Base-by-base conservation (phyloP, 2,797 vertebrate species). In the Cryptoblepharus egeriae region DNA sequence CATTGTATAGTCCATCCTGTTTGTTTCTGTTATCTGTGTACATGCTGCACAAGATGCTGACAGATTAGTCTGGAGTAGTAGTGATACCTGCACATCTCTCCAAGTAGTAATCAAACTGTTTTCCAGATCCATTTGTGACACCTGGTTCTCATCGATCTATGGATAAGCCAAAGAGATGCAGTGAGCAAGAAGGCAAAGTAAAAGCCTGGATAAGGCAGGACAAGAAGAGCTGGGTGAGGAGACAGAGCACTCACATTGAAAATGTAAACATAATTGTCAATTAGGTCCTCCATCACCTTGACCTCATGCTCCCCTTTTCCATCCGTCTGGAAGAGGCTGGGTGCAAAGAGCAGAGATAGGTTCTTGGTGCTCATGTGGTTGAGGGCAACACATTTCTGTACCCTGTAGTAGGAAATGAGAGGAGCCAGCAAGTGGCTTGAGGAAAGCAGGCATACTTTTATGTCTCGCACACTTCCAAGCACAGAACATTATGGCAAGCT, bases 291-390 rank as follows among this genome's bases (percentile, higher is more conserved):
- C 58, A 99, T 93, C 65, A 99, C 97, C 91, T 98, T 98, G 76
- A 99, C 98, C 95, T 99, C 98, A 0, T 99, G 97, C 32, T 98
- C 97, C 26, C 98, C 98, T 77, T 98, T 98, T 69, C 98, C 98
- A 0, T 99, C 98, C 0, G 98, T 99, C 96, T 99, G 98, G 93
- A 99, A 99, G 60, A 99, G 96, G 55, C 98, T 99, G 57, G 98
- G 98, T 0, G 98, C 98, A 0, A 99, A 99, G 69, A 99, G 96
- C 90, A 99, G 95, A 0, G 98, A 97, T 86, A 99, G 94, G 94
- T 99, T 99, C 95, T 98, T 97, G 11, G 98, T 99, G 95, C 96
- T 98, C 98, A 99, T 99, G 93, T 99, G 98, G 95, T 99, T 99
- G 82, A 99, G 95, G 84, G 96, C 96, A 0, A 98, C 97, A 87